Percentiles rank a stretch among this genome's conserved stretches.
Evolutionary conservation across 2,797 vertebrate genomes (phyloP).

Genomic region (Balearica regulorum): DNA sequence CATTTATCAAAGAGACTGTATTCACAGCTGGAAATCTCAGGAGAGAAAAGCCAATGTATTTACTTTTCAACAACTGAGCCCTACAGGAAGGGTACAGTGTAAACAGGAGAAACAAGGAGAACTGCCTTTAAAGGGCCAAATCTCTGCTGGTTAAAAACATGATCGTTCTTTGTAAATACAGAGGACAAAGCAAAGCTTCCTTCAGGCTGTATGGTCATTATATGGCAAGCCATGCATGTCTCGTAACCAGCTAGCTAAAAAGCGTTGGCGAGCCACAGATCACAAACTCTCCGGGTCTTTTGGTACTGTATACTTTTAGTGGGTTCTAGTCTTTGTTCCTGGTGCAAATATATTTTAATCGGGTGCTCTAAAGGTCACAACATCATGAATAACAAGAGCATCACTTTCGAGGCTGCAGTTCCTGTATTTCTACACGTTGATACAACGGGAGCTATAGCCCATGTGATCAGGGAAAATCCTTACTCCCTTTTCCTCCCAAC

Average conservation of each 20-base stretch:
- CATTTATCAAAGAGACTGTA: background rate
- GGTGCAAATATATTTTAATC: background rate
- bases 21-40: slow-evolving; percentile 16
- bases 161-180: background rate
- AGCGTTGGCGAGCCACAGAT: background rate
- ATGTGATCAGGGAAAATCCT: background rate
- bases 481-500: background rate
- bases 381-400: background rate
- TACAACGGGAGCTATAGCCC: background rate
- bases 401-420: background rate
- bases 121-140: background rate
- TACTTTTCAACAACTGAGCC: slow-evolving; percentile 17
- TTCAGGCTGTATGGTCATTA: background rate
- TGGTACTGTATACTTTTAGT: background rate
- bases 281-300: background rate
- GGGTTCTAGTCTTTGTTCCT: background rate
- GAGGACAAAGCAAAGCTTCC: slow-evolving; percentile 11
- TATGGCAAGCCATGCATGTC: background rate
- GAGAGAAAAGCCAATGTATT: slow-evolving; percentile 1
- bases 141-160: background rate
- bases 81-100: background rate
- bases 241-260: background rate
- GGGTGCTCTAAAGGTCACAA: background rate
- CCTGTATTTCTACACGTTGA: background rate
- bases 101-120: slow-evolving; percentile 19